Evolutionary conservation across 1,140 invertebrate species (phyloP).

Genomic region (Achatina immaculata): DNA sequence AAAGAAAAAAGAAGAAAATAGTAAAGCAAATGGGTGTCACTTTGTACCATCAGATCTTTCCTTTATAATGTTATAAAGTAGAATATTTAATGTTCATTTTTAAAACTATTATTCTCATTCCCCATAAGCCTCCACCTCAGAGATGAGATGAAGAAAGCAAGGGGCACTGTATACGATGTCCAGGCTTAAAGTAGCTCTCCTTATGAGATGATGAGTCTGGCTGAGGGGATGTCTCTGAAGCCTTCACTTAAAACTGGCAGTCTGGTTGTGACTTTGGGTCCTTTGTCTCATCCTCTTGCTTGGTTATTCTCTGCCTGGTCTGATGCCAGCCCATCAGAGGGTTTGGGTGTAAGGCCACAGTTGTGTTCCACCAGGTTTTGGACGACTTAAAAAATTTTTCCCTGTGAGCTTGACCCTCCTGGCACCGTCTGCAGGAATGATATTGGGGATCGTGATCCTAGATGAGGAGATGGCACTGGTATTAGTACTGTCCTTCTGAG

Average conservation of each 20-base stretch:
- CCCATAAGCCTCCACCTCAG: conserved; percentile 34
- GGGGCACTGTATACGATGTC: conserved; percentile 40
- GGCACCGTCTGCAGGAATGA: no score
- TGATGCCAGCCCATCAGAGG: not conserved
- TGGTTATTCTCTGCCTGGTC: not conserved
- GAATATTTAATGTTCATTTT: conserved; percentile 15
- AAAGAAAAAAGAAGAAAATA: no score
- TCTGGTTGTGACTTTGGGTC: conserved; percentile 19
- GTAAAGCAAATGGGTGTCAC: no score
- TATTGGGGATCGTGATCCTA: no score
- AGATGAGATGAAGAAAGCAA: conserved; percentile 34
- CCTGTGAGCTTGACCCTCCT: not conserved
- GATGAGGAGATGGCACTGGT: not conserved
- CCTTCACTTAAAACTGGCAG: conserved; percentile 15
- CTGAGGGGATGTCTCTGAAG: conserved; percentile 35
- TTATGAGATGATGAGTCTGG: conserved; percentile 35
- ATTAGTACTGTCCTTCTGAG: not conserved
- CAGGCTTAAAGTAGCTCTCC: conserved; percentile 39
- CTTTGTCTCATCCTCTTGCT: not conserved
- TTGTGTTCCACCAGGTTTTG: not conserved
- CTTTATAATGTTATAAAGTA: no score
- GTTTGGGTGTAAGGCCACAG: conserved; percentile 2
- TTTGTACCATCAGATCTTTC: no score
- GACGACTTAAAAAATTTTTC: not conserved
- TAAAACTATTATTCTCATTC: conserved; percentile 40